Evolutionary conservation across 2,797 vertebrate genomes (phyloP).

Genomic region (Pseudochirops corinnae): DNA sequence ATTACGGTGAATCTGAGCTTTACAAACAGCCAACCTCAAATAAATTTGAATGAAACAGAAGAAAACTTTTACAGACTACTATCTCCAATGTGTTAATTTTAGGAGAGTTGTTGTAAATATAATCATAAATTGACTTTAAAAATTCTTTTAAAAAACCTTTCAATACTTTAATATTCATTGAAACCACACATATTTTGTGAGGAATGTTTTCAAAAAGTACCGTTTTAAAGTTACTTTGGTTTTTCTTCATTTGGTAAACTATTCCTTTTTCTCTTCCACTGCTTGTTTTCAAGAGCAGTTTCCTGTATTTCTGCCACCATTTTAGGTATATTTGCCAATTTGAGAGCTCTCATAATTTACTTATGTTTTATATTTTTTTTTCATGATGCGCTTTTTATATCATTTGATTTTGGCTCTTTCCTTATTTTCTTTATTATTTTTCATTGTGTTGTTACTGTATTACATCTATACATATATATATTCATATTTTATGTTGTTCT

Average conservation of each 20-base stretch:
- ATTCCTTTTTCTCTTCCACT: neutral
- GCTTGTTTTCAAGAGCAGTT: neutral
- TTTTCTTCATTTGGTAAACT: neutral
- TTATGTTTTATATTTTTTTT: neutral
- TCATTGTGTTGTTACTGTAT: neutral
- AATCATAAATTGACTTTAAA: neutral
- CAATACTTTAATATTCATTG: neutral
- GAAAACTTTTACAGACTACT: neutral
- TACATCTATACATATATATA: too few relatives aligned
- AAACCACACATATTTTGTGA: neutral
- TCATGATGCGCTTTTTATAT: neutral
- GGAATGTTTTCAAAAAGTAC: neutral
- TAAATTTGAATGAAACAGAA: neutral
- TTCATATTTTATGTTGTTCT: neutral
- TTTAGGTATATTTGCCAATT: neutral
- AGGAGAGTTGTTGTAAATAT: neutral
- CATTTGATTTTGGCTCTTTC: neutral
- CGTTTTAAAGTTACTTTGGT: neutral
- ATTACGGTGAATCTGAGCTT: neutral
- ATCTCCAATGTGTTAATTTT: neutral
- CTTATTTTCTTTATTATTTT: constrained; percentile 8
- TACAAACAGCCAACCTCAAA: neutral
- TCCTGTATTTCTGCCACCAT: neutral
- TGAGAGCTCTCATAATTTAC: neutral
- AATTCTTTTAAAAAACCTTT: neutral